These are phyloP conservation scores for Dinoponera quadriceps DNA, from an alignment of 1,140 invertebrate genomes.

Conservation along the genomic window DNA sequence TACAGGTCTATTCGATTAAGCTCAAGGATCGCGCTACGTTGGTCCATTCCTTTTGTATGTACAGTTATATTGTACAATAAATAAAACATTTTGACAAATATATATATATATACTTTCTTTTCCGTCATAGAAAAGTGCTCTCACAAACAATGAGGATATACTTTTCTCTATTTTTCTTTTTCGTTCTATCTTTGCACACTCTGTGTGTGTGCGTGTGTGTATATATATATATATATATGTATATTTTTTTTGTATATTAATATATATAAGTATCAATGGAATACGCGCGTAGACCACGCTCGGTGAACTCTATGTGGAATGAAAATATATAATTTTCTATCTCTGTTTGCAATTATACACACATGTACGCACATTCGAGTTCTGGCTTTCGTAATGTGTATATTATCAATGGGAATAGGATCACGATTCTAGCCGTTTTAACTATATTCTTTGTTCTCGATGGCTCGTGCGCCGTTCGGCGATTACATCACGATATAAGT, in stretches of 20 bases:
- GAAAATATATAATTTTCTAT: conserved; percentile 42
- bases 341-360: conserved; percentile 13
- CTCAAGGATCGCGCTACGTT: conserved; percentile 62
- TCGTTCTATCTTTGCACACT: not conserved
- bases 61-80: conserved; percentile 82
- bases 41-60: conserved; percentile 76
- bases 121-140: conserved; percentile 18
- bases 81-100: conserved; percentile 69
- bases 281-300: not conserved
- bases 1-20: conserved; percentile 92
- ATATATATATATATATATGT: not conserved
- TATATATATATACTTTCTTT: conserved; percentile 31
- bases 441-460: conserved; percentile 9
- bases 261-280: conserved; percentile 20
- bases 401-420: conserved; percentile 6
- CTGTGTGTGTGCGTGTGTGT: not conserved
- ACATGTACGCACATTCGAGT: conserved; percentile 1
- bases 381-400: not conserved
- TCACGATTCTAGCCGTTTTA: not conserved
- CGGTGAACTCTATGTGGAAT: not conserved
- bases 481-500: conserved; percentile 16
- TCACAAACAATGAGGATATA: conserved; percentile 25
- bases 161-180: not conserved
- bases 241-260: not conserved
- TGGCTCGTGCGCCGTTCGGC: not conserved